phyloP scores from a whole-genome alignment of 2,113 vertebrate species.

The Bombycilla garrulus region DNA sequence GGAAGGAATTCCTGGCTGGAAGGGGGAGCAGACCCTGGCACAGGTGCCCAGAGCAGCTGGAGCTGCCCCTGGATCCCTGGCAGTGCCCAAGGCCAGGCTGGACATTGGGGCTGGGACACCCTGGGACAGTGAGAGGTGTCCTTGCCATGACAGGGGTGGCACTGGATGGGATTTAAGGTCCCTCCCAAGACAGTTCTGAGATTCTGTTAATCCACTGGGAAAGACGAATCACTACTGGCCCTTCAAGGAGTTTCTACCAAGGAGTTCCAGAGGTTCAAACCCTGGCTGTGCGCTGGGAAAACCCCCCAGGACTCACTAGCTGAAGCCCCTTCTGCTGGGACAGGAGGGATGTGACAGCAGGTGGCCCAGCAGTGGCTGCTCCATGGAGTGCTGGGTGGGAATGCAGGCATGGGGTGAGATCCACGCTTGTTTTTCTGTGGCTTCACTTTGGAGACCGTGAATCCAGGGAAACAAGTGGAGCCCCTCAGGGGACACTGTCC shows the following conservation, averaged over 20 bases:
- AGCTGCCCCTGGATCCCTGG: background rate
- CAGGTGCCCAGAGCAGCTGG: fast-evolving
- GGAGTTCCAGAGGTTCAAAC: background rate
- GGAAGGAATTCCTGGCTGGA: background rate
- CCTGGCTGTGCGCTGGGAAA: background rate
- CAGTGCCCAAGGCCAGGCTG: background rate
- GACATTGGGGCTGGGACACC: background rate
- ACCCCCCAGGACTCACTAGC: fast-evolving
- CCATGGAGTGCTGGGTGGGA: fast-evolving
- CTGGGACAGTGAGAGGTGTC: background rate
- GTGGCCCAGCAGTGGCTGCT: background rate
- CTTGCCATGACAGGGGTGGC: background rate
- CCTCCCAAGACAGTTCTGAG: background rate
- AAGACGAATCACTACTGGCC: background rate
- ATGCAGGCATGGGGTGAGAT: fast-evolving
- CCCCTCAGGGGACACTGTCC: fast-evolving
- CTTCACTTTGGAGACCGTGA: fast-evolving
- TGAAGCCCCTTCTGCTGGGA: background rate
- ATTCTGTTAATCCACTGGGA: background rate
- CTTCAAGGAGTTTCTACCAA: background rate
- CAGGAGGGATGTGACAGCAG: fast-evolving
- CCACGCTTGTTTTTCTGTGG: fast-evolving
- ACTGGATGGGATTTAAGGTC: fast-evolving
- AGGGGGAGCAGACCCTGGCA: background rate
- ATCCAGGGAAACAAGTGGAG: fast-evolving